Conservation (phyloP, 1,140 invertebrate genomes). For the Caenorhabditis inopinata region DNA sequence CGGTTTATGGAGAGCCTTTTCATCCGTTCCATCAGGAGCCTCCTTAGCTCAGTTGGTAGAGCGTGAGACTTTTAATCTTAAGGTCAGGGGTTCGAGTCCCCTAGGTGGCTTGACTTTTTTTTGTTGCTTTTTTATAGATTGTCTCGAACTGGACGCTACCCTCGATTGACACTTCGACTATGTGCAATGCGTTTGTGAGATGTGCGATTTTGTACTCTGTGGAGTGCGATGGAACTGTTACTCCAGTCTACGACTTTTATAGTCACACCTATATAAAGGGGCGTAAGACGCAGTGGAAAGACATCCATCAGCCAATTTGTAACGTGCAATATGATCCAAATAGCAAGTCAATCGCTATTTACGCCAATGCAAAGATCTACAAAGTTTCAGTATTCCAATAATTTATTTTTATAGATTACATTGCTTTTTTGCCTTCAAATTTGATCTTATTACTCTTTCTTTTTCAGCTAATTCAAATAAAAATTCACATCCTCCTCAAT, state of each 20-base stretch:
- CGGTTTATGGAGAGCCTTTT: too few relatives aligned
- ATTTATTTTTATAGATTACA: too few relatives aligned
- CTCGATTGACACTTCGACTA: neutral
- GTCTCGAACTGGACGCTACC: neutral
- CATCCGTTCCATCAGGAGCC: neutral
- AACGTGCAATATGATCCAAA: constrained; percentile 19
- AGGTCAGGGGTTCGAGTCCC: constrained; percentile 14
- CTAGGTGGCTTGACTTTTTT: constrained; percentile 30
- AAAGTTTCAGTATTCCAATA: constrained; percentile 2
- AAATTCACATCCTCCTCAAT: constrained; percentile 1
- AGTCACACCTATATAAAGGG: constrained; percentile 11
- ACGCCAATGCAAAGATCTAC: neutral
- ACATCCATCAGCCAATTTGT: neutral
- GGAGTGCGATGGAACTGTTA: constrained; percentile 7
- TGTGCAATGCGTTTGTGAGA: constrained; percentile 8
- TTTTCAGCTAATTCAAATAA: neutral
- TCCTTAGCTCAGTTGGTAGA: constrained; percentile 17
- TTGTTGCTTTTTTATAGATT: neutral
- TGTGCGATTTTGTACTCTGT: constrained; percentile 16
- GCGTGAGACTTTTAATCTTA: constrained; percentile 5
- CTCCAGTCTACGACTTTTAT: constrained; percentile 12
- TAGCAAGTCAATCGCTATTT: neutral
- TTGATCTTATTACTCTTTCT: too few relatives aligned
- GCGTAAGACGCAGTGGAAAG: neutral
- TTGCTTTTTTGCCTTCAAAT: too few relatives aligned